Evolutionary conservation across 2,888 invertebrate genomes (phyloP), one percentile per base, ranked within the genome.

Genomic region (Plemyria rubiginata): DNA sequence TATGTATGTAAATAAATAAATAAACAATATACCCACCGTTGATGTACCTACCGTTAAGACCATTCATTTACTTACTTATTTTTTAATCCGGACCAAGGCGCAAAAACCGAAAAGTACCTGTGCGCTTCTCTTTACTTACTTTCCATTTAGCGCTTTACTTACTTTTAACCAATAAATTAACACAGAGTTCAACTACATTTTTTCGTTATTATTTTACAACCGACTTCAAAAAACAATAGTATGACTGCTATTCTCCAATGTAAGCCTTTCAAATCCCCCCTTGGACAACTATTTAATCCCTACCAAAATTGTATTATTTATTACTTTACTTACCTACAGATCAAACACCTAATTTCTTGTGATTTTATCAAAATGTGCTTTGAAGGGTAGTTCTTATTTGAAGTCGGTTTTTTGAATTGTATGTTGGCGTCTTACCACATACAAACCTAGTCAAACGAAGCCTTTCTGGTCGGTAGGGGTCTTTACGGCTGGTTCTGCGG

Each of bases 351-450:
- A 46, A 11, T 11, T 11, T 11, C 36, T 38, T 3, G 0, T 11
- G 11, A 8, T 38, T 38, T 38, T 38, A 38, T 38, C 2, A 11
- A 38, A 38, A 38, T 38, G 9, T 38, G 8, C 36, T 11, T 38
- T 38, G 15, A 11, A 45, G 45, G 45, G 16, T 45, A 45, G 45
- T 54, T 63, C 38, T 56, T 28, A 38, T 55, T 62, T 59, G 60
- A 62, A 62, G 66, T 67, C 65, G 60, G 57, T 68, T 67, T 9
- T 66, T 72, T 74, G n/a, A 60, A 72, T 88, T 92, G 92, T 92
- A 92, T 92, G 91, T 87, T 90, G 91, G 91, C 79, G 65, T 90
- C 92, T 92, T 92, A 92, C 92, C 92, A 92, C 92, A 92, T 92
- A 92, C 92, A 92, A 92, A 92, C 92, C 92, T 92, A 92, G 88